Conservation (phyloP, 2,113 vertebrate species). For the Salvator merianae region DNA sequence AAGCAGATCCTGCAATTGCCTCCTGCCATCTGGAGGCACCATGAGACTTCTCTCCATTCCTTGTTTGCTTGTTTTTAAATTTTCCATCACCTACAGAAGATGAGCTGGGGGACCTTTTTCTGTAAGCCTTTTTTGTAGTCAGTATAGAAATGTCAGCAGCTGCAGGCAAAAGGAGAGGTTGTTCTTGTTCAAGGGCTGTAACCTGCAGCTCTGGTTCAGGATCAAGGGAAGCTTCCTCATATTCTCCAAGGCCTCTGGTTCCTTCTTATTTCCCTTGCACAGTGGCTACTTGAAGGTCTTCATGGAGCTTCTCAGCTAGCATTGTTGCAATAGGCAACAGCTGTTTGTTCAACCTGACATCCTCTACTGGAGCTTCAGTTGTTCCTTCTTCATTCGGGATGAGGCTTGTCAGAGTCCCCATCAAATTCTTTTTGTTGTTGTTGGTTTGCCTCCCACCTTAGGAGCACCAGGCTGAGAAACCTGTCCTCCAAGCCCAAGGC, state of each 20-base stretch:
- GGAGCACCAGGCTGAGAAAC: background rate
- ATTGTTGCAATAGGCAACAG: background rate
- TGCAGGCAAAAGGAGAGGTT: background rate
- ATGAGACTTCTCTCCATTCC: too few species aligned
- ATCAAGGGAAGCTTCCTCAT: too few species aligned
- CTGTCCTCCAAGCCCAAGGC: too few species aligned
- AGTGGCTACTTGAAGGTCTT: background rate
- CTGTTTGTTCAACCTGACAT: background rate
- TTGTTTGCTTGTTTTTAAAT: too few species aligned
- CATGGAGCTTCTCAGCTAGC: background rate
- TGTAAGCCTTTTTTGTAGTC: background rate
- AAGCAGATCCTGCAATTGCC: too few species aligned
- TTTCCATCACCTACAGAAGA: background rate
- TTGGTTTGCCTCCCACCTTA: background rate
- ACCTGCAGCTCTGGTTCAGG: background rate
- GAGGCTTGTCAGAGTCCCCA: background rate
- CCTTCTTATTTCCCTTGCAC: too few species aligned
- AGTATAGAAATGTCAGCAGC: background rate
- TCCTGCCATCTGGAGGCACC: too few species aligned
- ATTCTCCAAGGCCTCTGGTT: background rate
- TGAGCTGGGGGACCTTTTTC: background rate
- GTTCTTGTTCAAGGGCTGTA: background rate
- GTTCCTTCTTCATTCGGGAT: background rate
- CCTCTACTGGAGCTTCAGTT: background rate
- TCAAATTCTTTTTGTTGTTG: background rate